phyloP scores from a whole-genome alignment of 1,140 invertebrate genomes.

The Achatina immaculata region DNA sequence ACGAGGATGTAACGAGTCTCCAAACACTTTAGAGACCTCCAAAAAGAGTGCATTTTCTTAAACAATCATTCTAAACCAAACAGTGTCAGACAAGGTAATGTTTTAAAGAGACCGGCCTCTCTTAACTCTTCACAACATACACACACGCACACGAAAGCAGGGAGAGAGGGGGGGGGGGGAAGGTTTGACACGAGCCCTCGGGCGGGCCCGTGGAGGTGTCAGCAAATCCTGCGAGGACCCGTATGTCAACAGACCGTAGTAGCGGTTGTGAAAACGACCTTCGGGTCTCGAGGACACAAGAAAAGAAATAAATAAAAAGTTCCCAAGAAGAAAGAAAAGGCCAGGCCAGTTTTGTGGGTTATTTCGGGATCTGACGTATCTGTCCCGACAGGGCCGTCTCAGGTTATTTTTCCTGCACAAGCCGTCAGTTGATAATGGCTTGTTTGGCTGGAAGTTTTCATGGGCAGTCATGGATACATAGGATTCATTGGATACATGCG shows the following conservation, averaged over 20 bases:
- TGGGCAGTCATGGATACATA: too few species aligned
- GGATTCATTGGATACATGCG: too few species aligned
- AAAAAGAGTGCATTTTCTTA: too few species aligned
- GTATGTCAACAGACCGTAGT: conserved; percentile 15
- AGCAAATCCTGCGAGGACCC: background rate
- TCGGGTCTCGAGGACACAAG: background rate
- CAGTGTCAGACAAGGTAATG: too few species aligned
- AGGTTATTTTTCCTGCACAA: background rate
- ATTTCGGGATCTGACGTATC: background rate
- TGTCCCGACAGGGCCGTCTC: background rate
- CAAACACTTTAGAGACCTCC: too few species aligned
- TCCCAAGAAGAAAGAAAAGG: background rate
- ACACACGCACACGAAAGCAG: too few species aligned
- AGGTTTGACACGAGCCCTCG: background rate
- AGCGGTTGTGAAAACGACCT: conserved; percentile 16
- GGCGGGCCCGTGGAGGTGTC: background rate
- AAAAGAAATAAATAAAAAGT: background rate
- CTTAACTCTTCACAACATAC: too few species aligned
- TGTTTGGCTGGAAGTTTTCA: too few species aligned
- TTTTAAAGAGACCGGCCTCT: too few species aligned
- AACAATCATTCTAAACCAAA: too few species aligned
- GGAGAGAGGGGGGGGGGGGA: background rate
- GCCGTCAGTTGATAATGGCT: too few species aligned
- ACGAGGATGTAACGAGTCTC: too few species aligned
- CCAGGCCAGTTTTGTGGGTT: background rate